Percentiles rank a stretch among this genome's conserved stretches.
These are phyloP conservation scores for Gadopsis bispinosus DNA, from an alignment of 2,797 vertebrate species.

Conservation along the genomic window DNA sequence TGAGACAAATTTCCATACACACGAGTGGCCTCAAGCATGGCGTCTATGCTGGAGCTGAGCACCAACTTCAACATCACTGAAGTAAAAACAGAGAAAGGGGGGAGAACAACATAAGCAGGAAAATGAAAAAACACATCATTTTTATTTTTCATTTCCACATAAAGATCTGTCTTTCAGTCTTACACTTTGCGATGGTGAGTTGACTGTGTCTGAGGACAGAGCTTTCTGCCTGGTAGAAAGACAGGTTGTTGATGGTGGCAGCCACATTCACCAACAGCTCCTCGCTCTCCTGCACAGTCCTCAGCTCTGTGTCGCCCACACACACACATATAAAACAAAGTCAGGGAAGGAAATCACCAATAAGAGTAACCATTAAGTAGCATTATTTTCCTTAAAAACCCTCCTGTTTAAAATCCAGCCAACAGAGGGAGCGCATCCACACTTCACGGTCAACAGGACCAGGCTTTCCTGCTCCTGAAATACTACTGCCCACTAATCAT, in stretches of 20 bases:
- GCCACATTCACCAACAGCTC: slow-evolving; percentile 91
- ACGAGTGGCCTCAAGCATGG: slow-evolving; percentile 91
- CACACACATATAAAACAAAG: slow-evolving; percentile 22
- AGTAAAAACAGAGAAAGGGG: neutral
- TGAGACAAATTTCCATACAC: slow-evolving; percentile 95
- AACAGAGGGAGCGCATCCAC: slow-evolving; percentile 34
- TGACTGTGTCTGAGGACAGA: slow-evolving; percentile 83
- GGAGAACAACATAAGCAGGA: too few relatives aligned
- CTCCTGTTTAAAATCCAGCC: slow-evolving; percentile 3
- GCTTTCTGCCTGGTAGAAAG: slow-evolving; percentile 89
- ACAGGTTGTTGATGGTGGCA: slow-evolving; percentile 93
- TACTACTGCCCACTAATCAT: neutral
- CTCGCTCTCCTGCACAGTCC: slow-evolving; percentile 87
- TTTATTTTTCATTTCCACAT: neutral
- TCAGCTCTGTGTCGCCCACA: slow-evolving; percentile 84
- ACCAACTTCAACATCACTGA: slow-evolving; percentile 91
- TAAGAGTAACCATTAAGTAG: neutral
- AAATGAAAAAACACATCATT: too few relatives aligned
- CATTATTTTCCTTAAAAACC: neutral
- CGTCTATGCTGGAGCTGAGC: slow-evolving; percentile 89
- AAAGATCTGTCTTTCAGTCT: slow-evolving; percentile 10
- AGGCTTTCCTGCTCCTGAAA: slow-evolving; percentile 6
- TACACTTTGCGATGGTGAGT: slow-evolving; percentile 88
- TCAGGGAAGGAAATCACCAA: neutral
- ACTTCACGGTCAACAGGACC: neutral